phyloP scores from a whole-genome alignment of 2,888 invertebrate species.

The Sicus ferrugineus region DNA sequence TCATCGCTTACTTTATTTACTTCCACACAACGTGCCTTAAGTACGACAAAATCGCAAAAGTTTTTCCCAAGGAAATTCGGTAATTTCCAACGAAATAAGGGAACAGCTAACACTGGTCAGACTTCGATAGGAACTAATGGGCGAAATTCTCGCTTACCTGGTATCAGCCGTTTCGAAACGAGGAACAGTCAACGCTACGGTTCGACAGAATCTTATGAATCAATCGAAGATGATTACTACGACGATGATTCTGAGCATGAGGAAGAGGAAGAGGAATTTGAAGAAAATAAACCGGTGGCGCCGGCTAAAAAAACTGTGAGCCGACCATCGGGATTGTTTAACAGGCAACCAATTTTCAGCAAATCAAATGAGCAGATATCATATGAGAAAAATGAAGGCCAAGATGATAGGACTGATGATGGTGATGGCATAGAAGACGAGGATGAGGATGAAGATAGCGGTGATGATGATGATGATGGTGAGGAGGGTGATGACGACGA shows the following conservation, averaged over 20 bases:
- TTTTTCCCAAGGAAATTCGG: slow-evolving; percentile 53
- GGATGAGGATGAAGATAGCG: slow-evolving; percentile 42
- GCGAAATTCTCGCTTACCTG: slow-evolving; percentile 45
- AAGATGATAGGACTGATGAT: slow-evolving; percentile 34
- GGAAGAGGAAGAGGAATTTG: slow-evolving; percentile 38
- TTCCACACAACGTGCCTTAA: slow-evolving; percentile 38
- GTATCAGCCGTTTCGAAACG: slow-evolving; percentile 49
- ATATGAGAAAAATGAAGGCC: slow-evolving; percentile 27
- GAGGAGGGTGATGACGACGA: slow-evolving; percentile 39
- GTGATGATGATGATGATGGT: slow-evolving; percentile 41
- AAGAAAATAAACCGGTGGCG: slow-evolving; percentile 39
- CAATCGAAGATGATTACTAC: slow-evolving; percentile 36
- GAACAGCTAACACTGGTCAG: slow-evolving; percentile 47
- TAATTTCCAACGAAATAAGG: slow-evolving; percentile 47
- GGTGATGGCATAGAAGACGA: slow-evolving; percentile 40
- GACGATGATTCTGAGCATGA: slow-evolving; percentile 41
- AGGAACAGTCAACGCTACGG: slow-evolving; percentile 26
- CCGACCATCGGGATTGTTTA: slow-evolving; percentile 39
- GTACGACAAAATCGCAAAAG: slow-evolving; percentile 39
- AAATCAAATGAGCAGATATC: slow-evolving; percentile 11
- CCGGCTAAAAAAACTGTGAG: slow-evolving; percentile 11
- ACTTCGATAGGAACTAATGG: slow-evolving; percentile 50
- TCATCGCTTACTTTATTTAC: slow-evolving; percentile 32
- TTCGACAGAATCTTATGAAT: neutral
- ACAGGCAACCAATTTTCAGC: slow-evolving; percentile 4